Conservation (phyloP, 1,140 invertebrate species). For the Helicoverpa zea region DNA sequence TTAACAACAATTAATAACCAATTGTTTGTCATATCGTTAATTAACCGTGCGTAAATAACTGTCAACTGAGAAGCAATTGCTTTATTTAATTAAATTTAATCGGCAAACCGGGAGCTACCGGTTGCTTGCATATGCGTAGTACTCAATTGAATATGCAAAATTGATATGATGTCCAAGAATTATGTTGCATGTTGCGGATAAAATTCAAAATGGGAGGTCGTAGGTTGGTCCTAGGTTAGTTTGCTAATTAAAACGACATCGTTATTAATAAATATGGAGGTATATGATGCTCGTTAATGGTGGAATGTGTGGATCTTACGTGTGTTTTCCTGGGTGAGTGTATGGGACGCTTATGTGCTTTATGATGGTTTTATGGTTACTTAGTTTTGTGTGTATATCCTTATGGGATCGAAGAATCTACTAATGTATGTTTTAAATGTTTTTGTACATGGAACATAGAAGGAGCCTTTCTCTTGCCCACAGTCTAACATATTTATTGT, state of each 20-base stretch:
- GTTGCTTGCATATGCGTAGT: constrained; percentile 32
- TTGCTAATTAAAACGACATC: constrained; percentile 24
- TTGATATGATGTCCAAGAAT: constrained; percentile 31
- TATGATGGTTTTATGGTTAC: neutral
- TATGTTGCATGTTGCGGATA: constrained; percentile 6
- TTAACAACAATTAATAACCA: constrained; percentile 5
- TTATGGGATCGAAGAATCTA: too few relatives aligned
- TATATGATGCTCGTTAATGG: constrained; percentile 15
- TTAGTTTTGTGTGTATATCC: neutral
- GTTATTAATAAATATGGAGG: constrained; percentile 20
- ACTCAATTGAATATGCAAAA: constrained; percentile 42
- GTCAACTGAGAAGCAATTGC: constrained; percentile 27
- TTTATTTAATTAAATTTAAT: constrained; percentile 46
- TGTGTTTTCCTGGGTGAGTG: neutral
- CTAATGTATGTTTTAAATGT: too few relatives aligned
- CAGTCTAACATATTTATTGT: too few relatives aligned
- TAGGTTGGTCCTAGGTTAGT: constrained; percentile 18
- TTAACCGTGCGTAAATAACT: constrained; percentile 12
- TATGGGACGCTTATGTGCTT: neutral
- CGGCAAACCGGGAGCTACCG: constrained; percentile 8
- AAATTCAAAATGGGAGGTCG: constrained; percentile 21
- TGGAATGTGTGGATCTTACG: neutral
- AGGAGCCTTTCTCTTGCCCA: too few relatives aligned
- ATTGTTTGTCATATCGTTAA: constrained; percentile 32
- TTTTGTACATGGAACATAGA: neutral